Base-by-base conservation (phyloP, 1,140 invertebrate genomes). In the Mercenaria mercenaria region DNA sequence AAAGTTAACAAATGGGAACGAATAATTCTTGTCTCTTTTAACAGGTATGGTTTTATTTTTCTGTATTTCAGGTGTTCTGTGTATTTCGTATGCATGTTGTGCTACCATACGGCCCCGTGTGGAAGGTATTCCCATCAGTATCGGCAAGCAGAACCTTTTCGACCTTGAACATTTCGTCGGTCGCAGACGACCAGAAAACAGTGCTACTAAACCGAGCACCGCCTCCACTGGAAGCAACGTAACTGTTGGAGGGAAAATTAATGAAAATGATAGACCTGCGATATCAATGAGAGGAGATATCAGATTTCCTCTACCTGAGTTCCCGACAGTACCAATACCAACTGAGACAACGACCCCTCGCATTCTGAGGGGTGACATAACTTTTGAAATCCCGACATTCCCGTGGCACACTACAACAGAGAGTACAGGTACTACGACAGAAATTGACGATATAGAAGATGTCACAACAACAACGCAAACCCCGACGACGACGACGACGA, bases 341-440 rank as follows among this genome's bases (percentile, higher is more conserved):
- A 2, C 8, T 3, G 23, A 11, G 32, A 52, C 8, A 1, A 77
- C 41, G 29, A 29, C 23, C 10, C 74, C 74, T 1, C 20, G n/a
- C 0, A 41, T 50, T 4, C 41, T 34, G 26, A 52, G 50, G 15
- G 76, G 76, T 20, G 76, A 79, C 23, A 79, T 79, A 4, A 37
- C 76, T 3, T 79, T 79, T n/a, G 76, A 79, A 56, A 79, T 79
- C 23, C 76, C 76, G 11, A 23, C 47, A 20, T 77, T 77, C 34
- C 74, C 74, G 23, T 79, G 76, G 76, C 20, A n/a, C 29, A 79
- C 47, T 59, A 79, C 74, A 4, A 26, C 74, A 29, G 41, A 52
- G 8, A 29, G 47, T 32, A 41, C 69, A 11, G 69, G 2, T 34
- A 67, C 64, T 4, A 67, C 64, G 23, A 76, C 37, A 6, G 41